Evolutionary conservation across 1,140 invertebrate species (phyloP).

Genomic region (Atopsyche davidsoni): DNA sequence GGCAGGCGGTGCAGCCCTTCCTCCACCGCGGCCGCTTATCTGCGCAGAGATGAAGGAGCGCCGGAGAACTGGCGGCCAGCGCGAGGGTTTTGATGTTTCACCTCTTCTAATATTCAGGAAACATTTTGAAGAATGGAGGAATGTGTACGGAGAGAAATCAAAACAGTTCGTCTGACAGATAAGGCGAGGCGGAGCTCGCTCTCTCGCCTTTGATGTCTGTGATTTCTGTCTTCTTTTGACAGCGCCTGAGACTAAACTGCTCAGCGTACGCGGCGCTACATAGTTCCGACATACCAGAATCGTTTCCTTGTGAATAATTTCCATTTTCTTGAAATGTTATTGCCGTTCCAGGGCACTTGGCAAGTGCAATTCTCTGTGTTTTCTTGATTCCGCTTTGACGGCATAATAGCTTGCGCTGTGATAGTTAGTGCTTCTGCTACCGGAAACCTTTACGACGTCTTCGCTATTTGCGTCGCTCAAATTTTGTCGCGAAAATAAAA

Average conservation of each 20-base stretch:
- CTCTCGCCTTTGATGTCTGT: slow-evolving; percentile 20
- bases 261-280: background rate
- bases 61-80: background rate
- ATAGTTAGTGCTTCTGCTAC: too few species aligned
- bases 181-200: slow-evolving; percentile 2
- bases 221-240: slow-evolving; percentile 22
- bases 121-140: slow-evolving; percentile 7
- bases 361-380: too few species aligned
- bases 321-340: too few species aligned
- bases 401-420: too few species aligned
- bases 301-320: too few species aligned
- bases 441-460: too few species aligned
- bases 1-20: too few species aligned
- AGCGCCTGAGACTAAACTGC: slow-evolving; percentile 9
- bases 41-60: slow-evolving; percentile 2
- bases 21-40: too few species aligned
- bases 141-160: slow-evolving; percentile 10
- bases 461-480: too few species aligned
- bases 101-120: slow-evolving; percentile 8
- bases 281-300: background rate
- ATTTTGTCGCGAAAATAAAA: too few species aligned
- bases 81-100: background rate
- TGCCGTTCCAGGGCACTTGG: too few species aligned
- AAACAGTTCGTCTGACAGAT: slow-evolving; percentile 13
- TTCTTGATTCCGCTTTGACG: too few species aligned